Evolutionary conservation across 2,888 invertebrate genomes (phyloP), one percentile per base, ranked within the genome.

Genomic region (Nasonovia ribisnigri): DNA sequence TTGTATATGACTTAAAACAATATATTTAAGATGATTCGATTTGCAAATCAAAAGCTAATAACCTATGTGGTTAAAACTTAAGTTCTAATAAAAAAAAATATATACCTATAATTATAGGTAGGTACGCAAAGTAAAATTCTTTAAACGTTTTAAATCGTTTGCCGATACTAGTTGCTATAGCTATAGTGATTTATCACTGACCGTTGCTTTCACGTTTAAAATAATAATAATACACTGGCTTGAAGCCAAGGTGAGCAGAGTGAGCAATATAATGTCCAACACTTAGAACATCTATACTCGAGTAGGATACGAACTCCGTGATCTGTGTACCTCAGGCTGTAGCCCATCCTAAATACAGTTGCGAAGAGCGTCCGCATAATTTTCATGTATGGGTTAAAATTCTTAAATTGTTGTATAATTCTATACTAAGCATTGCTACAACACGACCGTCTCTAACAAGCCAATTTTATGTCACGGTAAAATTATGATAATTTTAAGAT

Each of bases 161-260:
- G 36, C 8, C 36, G 77, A 77, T 36, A 77, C 2, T 67, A 24
- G 54, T 54, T 20, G 54, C 54, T 54, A 20, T 54, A 54, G n/a
- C 67, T 67, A 60, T 67, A 77, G 36, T 36, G 36, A 77, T 77
- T 77, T 42, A 77, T 36, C 77, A 36, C 20, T 36, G 20, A 42
- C 77, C 36, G 77, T 77, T 77, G 77, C 77, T 77, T 77, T 77
- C 77, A 36, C 77, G 77, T 42, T 77, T 77, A 77, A 77, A 77
- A 36, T 36, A 77, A 57, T 26, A 57, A 77, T 36, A 77, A 36
- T 36, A 77, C 77, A 77, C 77, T 77, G 36, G 77, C 77, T 77
- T 36, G 36, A 10, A 36, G 36, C 77, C 77, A 77, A 77, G 77
- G 77, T 77, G 77, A 77, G 20, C 36, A 20, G 6, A 77, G 77